Conservation (phyloP, 2,888 invertebrate species). For the Mylabris sibirica region DNA sequence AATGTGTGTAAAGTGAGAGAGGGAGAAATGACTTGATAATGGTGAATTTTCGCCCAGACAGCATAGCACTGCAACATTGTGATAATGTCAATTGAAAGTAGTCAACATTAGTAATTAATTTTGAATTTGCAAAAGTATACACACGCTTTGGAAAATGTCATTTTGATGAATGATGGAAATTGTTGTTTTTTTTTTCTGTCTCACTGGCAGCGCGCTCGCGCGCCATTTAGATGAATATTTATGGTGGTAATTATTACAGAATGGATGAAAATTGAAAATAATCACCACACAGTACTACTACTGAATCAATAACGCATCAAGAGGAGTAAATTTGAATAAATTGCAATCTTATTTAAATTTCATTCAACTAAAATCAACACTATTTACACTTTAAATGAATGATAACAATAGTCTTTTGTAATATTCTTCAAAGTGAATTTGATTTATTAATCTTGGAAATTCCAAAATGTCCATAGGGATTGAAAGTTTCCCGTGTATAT, state of each 20-base stretch:
- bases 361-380: too few species aligned
- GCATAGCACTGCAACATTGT: slow-evolving; percentile 30
- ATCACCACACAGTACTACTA: slow-evolving; percentile 13
- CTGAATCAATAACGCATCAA: slow-evolving; percentile 24
- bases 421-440: background rate
- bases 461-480: background rate
- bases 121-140: slow-evolving; percentile 33
- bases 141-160: slow-evolving; percentile 34
- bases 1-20: slow-evolving; percentile 23
- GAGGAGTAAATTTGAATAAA: too few species aligned
- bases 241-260: slow-evolving; percentile 28
- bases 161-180: slow-evolving; percentile 24
- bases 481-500: background rate
- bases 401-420: too few species aligned
- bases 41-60: slow-evolving; percentile 28
- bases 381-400: background rate
- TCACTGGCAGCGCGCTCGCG: background rate
- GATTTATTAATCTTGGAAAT: slow-evolving; percentile 3
- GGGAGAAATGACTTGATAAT: background rate
- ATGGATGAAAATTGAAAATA: slow-evolving; percentile 29
- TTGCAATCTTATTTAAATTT: too few species aligned
- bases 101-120: slow-evolving; percentile 35
- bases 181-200: slow-evolving; percentile 13
- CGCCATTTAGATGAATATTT: slow-evolving; percentile 34
- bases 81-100: slow-evolving; percentile 35